These are phyloP conservation scores for Platichthys stellatus DNA, from an alignment of 2,113 vertebrate genomes.

Conservation along the genomic window DNA sequence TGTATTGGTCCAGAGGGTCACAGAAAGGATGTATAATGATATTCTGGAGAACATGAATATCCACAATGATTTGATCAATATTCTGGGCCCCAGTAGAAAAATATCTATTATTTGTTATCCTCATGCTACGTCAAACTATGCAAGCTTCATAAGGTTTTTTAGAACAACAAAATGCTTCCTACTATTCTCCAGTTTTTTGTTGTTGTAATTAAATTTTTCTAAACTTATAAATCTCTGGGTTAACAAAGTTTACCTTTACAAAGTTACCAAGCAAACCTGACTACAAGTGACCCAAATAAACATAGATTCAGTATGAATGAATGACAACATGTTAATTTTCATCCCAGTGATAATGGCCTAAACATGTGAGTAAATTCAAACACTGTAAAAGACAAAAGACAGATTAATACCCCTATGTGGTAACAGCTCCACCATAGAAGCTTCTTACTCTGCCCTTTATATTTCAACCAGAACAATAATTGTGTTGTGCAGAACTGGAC, in stretches of 20 bases:
- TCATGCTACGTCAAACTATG: too few relatives aligned
- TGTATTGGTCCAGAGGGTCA: conserved; percentile 2
- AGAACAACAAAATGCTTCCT: too few relatives aligned
- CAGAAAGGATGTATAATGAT: conserved; percentile 1
- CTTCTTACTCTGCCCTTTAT: conserved; percentile 11
- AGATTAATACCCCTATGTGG: neutral
- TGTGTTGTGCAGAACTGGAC: neutral
- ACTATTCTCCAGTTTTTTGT: too few relatives aligned
- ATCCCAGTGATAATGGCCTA: conserved; percentile 1
- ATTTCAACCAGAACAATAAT: conserved; percentile 15
- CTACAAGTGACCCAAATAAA: neutral
- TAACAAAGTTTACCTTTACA: too few relatives aligned
- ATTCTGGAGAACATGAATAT: conserved; percentile 5
- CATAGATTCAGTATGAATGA: neutral
- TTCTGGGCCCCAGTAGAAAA: too few relatives aligned
- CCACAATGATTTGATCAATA: too few relatives aligned
- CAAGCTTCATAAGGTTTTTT: too few relatives aligned
- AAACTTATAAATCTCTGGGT: too few relatives aligned
- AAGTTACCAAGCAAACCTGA: too few relatives aligned
- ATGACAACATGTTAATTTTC: neutral
- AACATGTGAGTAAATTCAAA: neutral
- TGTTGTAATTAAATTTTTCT: too few relatives aligned
- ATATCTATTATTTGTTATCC: too few relatives aligned
- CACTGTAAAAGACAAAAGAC: neutral
- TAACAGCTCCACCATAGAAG: neutral